phyloP scores from a whole-genome alignment of 2,113 vertebrate species.

The Geothlypis trichas region DNA sequence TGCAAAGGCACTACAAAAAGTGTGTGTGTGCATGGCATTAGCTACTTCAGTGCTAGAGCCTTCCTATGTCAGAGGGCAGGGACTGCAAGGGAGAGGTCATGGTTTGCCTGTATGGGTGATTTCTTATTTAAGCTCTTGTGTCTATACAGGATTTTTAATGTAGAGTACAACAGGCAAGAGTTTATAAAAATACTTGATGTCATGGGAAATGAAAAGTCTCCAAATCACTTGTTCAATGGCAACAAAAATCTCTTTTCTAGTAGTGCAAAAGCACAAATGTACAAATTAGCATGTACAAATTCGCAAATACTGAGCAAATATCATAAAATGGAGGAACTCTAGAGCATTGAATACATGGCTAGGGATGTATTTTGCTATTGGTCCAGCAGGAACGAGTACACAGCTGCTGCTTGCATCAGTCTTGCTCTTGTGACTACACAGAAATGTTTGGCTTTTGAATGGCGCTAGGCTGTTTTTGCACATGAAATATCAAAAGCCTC shows the following conservation, averaged over 20 bases:
- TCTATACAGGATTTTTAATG: neutral
- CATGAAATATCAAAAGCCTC: neutral
- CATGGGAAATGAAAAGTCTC: neutral
- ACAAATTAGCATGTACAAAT: neutral
- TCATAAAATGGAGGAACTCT: neutral
- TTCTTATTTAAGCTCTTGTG: neutral
- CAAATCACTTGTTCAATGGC: neutral
- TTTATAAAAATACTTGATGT: neutral
- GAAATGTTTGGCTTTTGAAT: neutral
- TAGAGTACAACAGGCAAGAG: neutral
- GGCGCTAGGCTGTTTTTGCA: rapidly evolving
- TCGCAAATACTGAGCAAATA: neutral
- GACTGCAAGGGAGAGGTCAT: neutral
- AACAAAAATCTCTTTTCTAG: neutral
- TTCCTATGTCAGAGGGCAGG: neutral
- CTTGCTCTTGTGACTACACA: neutral
- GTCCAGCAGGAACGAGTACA: neutral
- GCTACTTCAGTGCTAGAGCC: neutral
- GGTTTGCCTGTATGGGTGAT: neutral
- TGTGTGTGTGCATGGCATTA: neutral
- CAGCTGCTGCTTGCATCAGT: neutral
- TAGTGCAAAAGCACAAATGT: neutral
- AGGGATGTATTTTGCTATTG: neutral
- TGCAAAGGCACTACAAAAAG: neutral
- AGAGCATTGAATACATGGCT: neutral